phyloP scores from a whole-genome alignment of 2,888 invertebrate genomes.

The Nemotelus nigrinus region DNA sequence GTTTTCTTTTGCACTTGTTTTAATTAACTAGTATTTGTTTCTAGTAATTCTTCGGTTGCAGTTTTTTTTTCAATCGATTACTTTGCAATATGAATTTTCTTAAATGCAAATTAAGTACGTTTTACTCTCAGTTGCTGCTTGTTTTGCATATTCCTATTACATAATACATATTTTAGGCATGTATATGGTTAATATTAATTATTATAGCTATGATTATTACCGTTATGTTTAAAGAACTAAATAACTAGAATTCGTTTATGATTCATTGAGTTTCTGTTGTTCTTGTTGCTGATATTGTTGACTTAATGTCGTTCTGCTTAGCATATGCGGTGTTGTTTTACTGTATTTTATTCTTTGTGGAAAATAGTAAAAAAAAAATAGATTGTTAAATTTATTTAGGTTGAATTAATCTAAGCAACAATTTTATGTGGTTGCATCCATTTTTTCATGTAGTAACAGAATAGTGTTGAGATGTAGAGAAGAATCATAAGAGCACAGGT shows the following conservation, averaged over 20 bases:
- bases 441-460: conserved; percentile 93
- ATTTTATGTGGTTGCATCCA: conserved; percentile 88
- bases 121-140: conserved; percentile 15
- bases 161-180: neutral
- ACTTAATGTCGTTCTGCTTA: neutral
- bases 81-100: neutral
- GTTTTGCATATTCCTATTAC: neutral
- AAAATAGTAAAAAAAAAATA: neutral
- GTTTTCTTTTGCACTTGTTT: neutral
- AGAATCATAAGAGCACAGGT: conserved; percentile 90
- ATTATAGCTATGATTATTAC: neutral
- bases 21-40: neutral
- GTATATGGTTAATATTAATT: conserved; percentile 18
- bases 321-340: neutral
- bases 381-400: neutral
- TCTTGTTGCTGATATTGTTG: conserved; percentile 11
- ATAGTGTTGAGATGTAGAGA: conserved; percentile 89
- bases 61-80: neutral
- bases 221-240: conserved; percentile 14
- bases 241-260: conserved; percentile 42
- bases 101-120: conserved; percentile 41
- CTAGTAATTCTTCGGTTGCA: neutral
- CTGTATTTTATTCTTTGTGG: neutral
- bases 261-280: conserved; percentile 10
- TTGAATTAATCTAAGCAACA: conserved; percentile 69